These are phyloP conservation scores for Laterallus jamaicensis DNA, from an alignment of 2,113 vertebrate genomes.

Conservation along the genomic window DNA sequence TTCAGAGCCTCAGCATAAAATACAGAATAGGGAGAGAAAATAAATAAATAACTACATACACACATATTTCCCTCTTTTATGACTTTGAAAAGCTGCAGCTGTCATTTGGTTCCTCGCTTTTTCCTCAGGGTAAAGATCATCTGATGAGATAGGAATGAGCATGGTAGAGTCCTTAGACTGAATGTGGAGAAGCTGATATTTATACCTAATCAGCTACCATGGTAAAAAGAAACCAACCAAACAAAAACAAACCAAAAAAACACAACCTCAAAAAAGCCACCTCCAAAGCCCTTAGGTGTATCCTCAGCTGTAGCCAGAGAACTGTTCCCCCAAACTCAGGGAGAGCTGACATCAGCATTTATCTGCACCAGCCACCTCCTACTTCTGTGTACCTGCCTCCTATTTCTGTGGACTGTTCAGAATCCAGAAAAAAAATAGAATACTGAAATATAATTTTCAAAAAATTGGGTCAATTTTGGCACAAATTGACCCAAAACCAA, in stretches of 20 bases:
- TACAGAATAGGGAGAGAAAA: not conserved
- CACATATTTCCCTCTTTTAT: constrained; percentile 39
- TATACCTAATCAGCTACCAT: constrained; percentile 15
- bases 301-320: not conserved
- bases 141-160: not conserved
- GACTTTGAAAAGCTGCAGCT: constrained; percentile 50
- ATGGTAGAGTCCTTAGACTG: not conserved
- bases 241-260: no score
- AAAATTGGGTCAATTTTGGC: not conserved
- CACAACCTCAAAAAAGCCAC: not conserved
- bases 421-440: not conserved
- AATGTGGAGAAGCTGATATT: not conserved
- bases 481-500: not conserved
- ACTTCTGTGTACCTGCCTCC: not conserved
- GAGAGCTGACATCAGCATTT: not conserved
- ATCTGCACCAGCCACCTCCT: not conserved
- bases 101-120: constrained; percentile 6
- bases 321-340: not conserved
- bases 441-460: not conserved
- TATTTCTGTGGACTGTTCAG: not conserved
- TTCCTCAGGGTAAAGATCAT: constrained; percentile 37
- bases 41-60: constrained; percentile 33
- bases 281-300: not conserved
- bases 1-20: constrained; percentile 28
- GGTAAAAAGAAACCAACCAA: not conserved